Evolutionary conservation across 2,797 vertebrate species (phyloP).

Genomic region (Cygnus olor): DNA sequence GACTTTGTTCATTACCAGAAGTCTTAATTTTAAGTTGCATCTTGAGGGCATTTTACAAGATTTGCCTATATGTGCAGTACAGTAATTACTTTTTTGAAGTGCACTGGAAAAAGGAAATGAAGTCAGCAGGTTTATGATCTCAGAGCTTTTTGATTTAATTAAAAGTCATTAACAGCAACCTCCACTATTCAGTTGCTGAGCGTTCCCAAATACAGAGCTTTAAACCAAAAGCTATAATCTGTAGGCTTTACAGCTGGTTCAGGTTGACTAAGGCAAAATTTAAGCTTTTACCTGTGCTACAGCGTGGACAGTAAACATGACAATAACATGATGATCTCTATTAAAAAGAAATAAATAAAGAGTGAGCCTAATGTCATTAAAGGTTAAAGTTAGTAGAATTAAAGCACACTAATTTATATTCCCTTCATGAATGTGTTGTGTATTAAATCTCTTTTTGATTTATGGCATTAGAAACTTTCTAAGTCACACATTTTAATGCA

Average conservation of each 20-base stretch:
- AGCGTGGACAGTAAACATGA: not conserved
- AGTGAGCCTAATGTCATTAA: constrained; percentile 20
- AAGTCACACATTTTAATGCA: constrained; percentile 35
- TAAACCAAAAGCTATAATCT: not conserved
- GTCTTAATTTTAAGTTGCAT: constrained; percentile 35
- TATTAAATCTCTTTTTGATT: constrained; percentile 63
- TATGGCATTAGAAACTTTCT: constrained; percentile 57
- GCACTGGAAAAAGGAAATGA: constrained; percentile 61
- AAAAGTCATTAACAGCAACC: constrained; percentile 59
- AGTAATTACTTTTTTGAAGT: constrained; percentile 64
- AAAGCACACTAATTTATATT: constrained; percentile 1
- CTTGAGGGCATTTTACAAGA: constrained; percentile 49
- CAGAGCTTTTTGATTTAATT: constrained; percentile 68
- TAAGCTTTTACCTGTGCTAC: not conserved
- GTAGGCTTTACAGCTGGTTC: not conserved
- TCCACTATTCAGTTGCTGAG: constrained; percentile 30
- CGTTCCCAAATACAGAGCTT: not conserved
- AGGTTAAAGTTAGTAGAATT: not conserved
- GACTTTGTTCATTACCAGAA: constrained; percentile 42
- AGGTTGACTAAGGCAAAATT: not conserved
- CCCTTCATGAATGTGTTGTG: not conserved
- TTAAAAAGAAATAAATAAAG: not conserved
- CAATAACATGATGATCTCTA: not conserved
- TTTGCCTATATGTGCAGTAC: constrained; percentile 49
- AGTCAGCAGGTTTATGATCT: constrained; percentile 64